phyloP scores from a whole-genome alignment of 2,113 vertebrate species.

The Taxidea taxus region DNA sequence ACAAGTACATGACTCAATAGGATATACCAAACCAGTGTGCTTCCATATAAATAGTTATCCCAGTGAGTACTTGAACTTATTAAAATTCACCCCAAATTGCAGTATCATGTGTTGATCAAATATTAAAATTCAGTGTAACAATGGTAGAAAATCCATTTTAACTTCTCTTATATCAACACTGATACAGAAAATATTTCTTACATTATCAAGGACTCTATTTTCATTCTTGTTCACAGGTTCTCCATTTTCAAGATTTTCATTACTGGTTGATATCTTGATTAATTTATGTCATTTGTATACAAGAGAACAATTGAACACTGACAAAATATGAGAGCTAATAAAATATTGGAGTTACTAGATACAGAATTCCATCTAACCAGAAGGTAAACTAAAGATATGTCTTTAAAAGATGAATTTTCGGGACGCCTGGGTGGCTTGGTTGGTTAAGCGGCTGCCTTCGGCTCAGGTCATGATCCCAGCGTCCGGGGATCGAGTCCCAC shows the following conservation, averaged over 20 bases:
- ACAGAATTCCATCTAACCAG: not conserved
- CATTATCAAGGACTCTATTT: not conserved
- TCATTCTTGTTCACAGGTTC: not conserved
- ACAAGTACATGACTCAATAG: not conserved
- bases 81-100: not conserved
- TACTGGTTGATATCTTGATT: not conserved
- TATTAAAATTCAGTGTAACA: not conserved
- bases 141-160: not conserved
- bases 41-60: not conserved
- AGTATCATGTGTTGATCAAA: not conserved
- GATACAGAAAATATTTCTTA: not conserved
- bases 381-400: not conserved
- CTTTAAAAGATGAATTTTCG: slow-evolving; percentile 41
- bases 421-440: too few species aligned
- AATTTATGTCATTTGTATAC: not conserved
- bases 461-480: too few species aligned
- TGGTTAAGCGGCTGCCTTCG: too few species aligned
- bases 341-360: not conserved
- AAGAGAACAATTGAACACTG: not conserved
- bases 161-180: not conserved
- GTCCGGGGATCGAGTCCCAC: too few species aligned
- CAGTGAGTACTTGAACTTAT: not conserved
- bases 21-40: not conserved
- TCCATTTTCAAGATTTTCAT: slow-evolving; percentile 21
- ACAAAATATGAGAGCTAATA: not conserved